Evolutionary conservation across 2,113 vertebrate genomes (phyloP), one percentile per base, ranked within the genome.

Genomic region (Clarias macrocephalus): DNA sequence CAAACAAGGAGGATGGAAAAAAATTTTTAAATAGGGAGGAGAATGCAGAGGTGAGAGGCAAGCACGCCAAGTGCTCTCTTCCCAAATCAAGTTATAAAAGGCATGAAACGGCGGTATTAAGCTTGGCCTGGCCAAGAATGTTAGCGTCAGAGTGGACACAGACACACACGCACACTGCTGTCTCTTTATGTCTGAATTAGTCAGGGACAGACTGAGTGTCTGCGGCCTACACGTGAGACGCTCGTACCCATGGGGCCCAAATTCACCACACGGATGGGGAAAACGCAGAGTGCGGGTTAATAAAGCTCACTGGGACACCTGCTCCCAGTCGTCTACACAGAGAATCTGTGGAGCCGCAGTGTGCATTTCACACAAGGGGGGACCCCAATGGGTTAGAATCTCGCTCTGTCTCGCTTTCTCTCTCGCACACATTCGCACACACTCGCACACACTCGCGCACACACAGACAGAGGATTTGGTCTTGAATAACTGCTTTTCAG

Each of bases 401-500:
- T 28, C 42, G 28, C 60, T 48, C 48, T 18, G 73, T 66, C 37
- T 13, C 81, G 18, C 80, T 42, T 82, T 52, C 68, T 80, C 87
- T 60, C 60, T 56, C 82, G 81, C 82, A 81, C 65, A 73, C 52
- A 75, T 83, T 52, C 86, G 83, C 60, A 37, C 82, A n/a, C n/a
- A n/a, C 60, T 56, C 82, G 81, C 82, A 81, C 65, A 73, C 52
- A 75, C 86, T 52, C 86, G 83, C 60, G 59, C 77, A 68, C 68
- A 60, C 63, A 70, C 86, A 54, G 80, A 84, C 80, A 86, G 33
- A 88, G 54, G 82, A 86, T 90, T 88, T 87, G 85, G 87, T 70
- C 82, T 88, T 90, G 89, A 87, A 90, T 90, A 87, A 90, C 89
- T 76, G 87, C 86, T 90, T 90, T 90, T 87, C 89, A 90, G 87